These are phyloP conservation scores for Callimorpha dominula DNA, from an alignment of 2,888 invertebrate species.

Conservation along the genomic window DNA sequence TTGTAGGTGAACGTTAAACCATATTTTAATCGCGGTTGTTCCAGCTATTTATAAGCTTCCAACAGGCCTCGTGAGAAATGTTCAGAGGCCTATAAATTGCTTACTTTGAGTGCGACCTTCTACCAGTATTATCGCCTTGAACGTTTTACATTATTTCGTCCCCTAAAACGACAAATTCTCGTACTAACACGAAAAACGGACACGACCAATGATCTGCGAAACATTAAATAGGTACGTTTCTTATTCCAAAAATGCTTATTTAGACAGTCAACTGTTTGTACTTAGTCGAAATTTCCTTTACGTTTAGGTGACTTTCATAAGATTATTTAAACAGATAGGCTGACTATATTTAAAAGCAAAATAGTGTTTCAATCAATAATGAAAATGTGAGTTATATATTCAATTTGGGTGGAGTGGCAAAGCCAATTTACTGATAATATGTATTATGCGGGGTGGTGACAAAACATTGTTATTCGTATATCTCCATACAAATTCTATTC, in stretches of 20 bases:
- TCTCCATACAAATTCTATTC: background rate
- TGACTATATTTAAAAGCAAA: slow-evolving; percentile 9
- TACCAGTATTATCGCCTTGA: slow-evolving; percentile 31
- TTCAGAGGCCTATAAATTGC: slow-evolving; percentile 46
- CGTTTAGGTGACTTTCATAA: slow-evolving; percentile 26
- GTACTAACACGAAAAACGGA: slow-evolving; percentile 41
- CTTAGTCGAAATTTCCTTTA: slow-evolving; percentile 27
- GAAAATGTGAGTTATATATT: slow-evolving; percentile 5
- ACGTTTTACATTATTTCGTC: slow-evolving; percentile 34
- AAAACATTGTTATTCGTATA: slow-evolving; percentile 1
- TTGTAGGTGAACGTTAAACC: slow-evolving; percentile 30
- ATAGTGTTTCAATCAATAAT: slow-evolving; percentile 16
- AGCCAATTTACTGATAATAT: background rate
- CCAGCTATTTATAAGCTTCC: slow-evolving; percentile 45
- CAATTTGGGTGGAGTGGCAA: background rate
- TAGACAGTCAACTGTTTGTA: slow-evolving; percentile 19
- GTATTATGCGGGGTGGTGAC: background rate
- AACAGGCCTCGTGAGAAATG: slow-evolving; percentile 46
- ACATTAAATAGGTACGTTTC: slow-evolving; percentile 29
- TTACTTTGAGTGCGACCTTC: slow-evolving; percentile 42
- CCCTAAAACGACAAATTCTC: slow-evolving; percentile 44
- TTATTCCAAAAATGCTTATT: slow-evolving; percentile 34
- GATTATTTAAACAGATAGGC: slow-evolving; percentile 9
- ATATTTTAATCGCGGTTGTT: slow-evolving; percentile 53
- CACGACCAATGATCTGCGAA: slow-evolving; percentile 23